phyloP scores from a whole-genome alignment of 1,140 invertebrate genomes.

The Bombus huntii region DNA sequence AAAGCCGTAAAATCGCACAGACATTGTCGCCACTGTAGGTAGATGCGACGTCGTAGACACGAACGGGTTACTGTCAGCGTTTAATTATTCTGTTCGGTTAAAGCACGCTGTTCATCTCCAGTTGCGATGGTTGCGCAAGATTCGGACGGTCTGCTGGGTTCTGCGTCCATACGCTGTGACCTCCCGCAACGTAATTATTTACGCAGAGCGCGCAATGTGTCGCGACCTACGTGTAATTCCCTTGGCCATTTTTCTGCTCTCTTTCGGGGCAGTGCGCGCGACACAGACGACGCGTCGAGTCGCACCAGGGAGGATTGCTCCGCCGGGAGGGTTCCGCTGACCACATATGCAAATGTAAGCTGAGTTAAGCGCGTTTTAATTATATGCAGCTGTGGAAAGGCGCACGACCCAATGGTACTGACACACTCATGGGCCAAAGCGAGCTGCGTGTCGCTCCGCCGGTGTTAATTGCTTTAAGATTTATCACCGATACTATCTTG shows the following conservation, averaged over 20 bases:
- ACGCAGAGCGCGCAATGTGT: too few relatives aligned
- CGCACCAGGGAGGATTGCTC: background rate
- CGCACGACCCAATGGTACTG: background rate
- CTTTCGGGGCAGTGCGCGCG: background rate
- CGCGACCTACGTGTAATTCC: conserved; percentile 29
- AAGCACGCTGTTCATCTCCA: too few relatives aligned
- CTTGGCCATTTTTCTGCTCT: conserved; percentile 41
- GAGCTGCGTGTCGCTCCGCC: background rate
- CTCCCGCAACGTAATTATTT: too few relatives aligned
- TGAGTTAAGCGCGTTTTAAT: conserved; percentile 66
- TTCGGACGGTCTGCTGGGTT: too few relatives aligned
- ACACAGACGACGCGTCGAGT: conserved; percentile 7
- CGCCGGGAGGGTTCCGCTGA: conserved; percentile 29
- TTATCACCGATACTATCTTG: conserved; percentile 41
- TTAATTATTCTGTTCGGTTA: too few relatives aligned
- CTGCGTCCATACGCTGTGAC: too few relatives aligned
- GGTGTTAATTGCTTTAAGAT: conserved; percentile 55
- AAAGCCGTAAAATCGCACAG: too few relatives aligned
- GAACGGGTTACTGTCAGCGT: too few relatives aligned
- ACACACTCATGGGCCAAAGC: background rate
- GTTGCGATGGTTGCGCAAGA: too few relatives aligned
- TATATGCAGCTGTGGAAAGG: conserved; percentile 51
- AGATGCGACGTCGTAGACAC: too few relatives aligned
- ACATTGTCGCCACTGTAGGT: too few relatives aligned
- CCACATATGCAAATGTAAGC: conserved; percentile 47